These are phyloP conservation scores for Stigmatopora argus DNA, from an alignment of 2,113 vertebrate genomes.

Conservation along the genomic window DNA sequence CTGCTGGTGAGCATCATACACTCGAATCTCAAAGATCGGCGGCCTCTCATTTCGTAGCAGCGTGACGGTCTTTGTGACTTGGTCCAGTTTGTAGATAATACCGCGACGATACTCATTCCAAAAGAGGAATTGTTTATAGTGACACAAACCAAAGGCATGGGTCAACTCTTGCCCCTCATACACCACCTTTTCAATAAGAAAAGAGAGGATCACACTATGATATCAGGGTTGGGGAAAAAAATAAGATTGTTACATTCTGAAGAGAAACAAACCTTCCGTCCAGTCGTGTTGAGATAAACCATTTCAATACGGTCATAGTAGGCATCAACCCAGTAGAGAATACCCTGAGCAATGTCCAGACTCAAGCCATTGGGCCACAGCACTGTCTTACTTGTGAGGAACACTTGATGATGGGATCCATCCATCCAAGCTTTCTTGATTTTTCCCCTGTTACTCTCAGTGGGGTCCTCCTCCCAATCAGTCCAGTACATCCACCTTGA, in stretches of 20 bases:
- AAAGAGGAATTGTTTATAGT: slow-evolving; percentile 91
- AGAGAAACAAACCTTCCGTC: slow-evolving; percentile 76
- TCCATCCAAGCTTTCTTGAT: slow-evolving; percentile 98
- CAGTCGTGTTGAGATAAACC: slow-evolving; percentile 85
- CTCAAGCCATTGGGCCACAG: slow-evolving; percentile 97
- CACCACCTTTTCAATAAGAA: slow-evolving; percentile 74
- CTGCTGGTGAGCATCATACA: slow-evolving; percentile 92
- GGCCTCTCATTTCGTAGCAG: slow-evolving; percentile 90
- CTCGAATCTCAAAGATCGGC: slow-evolving; percentile 95
- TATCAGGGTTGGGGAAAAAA: slow-evolving; percentile 7
- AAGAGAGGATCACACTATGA: background rate
- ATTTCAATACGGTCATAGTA: slow-evolving; percentile 98
- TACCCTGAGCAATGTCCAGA: slow-evolving; percentile 86
- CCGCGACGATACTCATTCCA: slow-evolving; percentile 97
- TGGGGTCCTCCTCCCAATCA: slow-evolving; percentile 97
- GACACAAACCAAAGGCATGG: slow-evolving; percentile 93
- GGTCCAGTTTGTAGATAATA: slow-evolving; percentile 89
- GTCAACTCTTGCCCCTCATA: slow-evolving; percentile 92
- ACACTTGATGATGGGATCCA: slow-evolving; percentile 85
- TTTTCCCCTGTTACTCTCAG: slow-evolving; percentile 91
- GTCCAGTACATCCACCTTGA: slow-evolving; percentile 99
- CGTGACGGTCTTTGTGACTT: slow-evolving; percentile 73
- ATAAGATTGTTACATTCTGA: background rate
- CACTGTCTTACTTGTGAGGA: slow-evolving; percentile 91
- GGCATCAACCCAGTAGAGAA: slow-evolving; percentile 96